phyloP scores from a whole-genome alignment of 2,113 vertebrate species.

The Sphaerodactylus townsendi region DNA sequence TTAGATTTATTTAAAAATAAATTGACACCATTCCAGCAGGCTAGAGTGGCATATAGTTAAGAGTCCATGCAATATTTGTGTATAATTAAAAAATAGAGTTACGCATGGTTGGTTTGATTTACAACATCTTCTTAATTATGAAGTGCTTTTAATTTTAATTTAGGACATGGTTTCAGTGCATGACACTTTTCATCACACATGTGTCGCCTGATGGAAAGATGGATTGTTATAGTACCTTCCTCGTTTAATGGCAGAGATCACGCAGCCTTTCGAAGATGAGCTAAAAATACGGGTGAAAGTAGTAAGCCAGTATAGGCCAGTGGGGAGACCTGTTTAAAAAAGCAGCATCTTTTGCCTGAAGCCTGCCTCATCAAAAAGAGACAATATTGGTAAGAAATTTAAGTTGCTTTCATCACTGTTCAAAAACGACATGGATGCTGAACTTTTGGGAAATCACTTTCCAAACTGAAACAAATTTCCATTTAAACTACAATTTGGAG shows the following conservation, averaged over 20 bases:
- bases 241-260: conserved; percentile 56
- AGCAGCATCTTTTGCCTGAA: no score
- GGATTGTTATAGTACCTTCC: conserved; percentile 56
- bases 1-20: conserved; percentile 69
- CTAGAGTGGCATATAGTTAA: conserved; percentile 59
- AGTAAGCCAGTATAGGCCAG: no score
- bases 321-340: neutral
- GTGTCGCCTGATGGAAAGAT: no score
- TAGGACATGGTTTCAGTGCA: conserved; percentile 40
- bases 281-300: conserved; percentile 42
- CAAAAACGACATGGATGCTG: neutral
- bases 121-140: conserved; percentile 68
- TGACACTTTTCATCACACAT: conserved; percentile 54
- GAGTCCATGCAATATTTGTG: conserved; percentile 68
- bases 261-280: conserved; percentile 23
- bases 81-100: no score
- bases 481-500: neutral
- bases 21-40: conserved; percentile 62
- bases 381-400: no score
- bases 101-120: conserved; percentile 66
- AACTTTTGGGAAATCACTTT: neutral
- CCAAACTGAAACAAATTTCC: neutral
- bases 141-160: conserved; percentile 68
- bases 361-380: no score
- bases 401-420: no score